These are phyloP conservation scores for Penaeus vannamei DNA, from an alignment of 1,140 invertebrate genomes.

Conservation along the genomic window DNA sequence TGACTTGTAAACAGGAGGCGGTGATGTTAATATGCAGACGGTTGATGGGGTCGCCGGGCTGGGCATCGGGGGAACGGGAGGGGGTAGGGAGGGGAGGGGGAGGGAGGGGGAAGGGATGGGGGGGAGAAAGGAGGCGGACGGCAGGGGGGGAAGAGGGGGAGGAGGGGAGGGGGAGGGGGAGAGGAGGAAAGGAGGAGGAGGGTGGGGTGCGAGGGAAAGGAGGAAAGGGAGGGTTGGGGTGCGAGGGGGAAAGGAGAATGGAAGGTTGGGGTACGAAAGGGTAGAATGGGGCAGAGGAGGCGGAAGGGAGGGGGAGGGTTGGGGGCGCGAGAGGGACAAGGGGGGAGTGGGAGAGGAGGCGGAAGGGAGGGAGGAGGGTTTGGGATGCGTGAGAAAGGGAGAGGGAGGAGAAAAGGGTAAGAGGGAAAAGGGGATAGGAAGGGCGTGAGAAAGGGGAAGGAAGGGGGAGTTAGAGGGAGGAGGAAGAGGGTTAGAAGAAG, in stretches of 20 bases:
- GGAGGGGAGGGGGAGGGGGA: background rate
- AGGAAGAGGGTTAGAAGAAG: background rate
- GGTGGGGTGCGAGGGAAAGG: background rate
- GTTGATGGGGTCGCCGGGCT: conserved; percentile 22
- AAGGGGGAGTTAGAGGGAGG: background rate
- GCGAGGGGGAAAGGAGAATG: background rate
- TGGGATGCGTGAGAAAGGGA: background rate
- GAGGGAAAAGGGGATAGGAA: background rate
- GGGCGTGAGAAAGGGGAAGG: background rate
- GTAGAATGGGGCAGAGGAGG: background rate
- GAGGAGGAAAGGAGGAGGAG: too few relatives aligned
- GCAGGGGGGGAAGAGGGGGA: background rate
- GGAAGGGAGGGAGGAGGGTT: background rate
- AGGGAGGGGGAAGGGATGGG: too few relatives aligned
- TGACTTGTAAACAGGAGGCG: conserved; percentile 44
- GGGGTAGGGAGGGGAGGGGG: background rate
- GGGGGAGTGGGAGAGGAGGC: background rate
- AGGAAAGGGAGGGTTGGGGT: background rate
- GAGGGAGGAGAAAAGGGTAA: background rate
- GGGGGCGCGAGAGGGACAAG: background rate
- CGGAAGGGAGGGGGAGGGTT: background rate
- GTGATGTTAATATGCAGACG: conserved; percentile 39
- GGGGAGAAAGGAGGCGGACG: background rate
- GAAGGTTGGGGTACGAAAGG: too few relatives aligned
- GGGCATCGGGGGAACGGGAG: background rate